phyloP scores from a whole-genome alignment of 2,113 vertebrate species.

The Thinocorus orbignyianus region DNA sequence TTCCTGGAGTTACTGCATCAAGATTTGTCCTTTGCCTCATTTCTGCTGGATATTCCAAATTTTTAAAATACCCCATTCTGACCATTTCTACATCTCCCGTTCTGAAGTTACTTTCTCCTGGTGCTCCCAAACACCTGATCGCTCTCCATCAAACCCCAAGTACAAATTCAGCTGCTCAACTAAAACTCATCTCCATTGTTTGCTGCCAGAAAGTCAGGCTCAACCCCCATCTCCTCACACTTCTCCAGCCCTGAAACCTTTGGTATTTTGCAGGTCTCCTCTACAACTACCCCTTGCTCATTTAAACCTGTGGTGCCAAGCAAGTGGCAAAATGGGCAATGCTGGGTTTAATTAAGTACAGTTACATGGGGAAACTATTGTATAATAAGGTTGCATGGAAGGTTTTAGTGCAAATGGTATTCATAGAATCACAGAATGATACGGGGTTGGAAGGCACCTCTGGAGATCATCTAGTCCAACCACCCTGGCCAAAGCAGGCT shows the following conservation, averaged over 20 bases:
- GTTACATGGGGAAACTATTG: background rate
- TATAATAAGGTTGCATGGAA: fast-evolving
- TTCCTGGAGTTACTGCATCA: background rate
- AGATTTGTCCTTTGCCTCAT: background rate
- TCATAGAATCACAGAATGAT: background rate
- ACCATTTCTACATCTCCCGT: background rate
- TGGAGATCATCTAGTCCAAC: too few relatives aligned
- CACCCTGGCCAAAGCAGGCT: too few relatives aligned
- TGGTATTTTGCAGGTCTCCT: background rate
- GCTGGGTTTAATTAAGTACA: background rate
- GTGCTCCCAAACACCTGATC: background rate
- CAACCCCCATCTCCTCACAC: background rate
- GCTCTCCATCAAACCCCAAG: background rate
- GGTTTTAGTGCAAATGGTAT: background rate
- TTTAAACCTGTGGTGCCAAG: background rate
- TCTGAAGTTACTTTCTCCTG: background rate
- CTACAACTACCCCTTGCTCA: background rate
- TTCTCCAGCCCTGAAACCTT: background rate
- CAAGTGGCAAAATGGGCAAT: fast-evolving
- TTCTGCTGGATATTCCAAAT: background rate
- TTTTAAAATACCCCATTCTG: background rate
- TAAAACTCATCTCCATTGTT: background rate
- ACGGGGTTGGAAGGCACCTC: too few relatives aligned
- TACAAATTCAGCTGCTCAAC: background rate
- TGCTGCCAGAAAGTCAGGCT: background rate